These are phyloP conservation scores for Leptocoma aspasia DNA, from an alignment of 2,113 vertebrate genomes.

Conservation along the genomic window DNA sequence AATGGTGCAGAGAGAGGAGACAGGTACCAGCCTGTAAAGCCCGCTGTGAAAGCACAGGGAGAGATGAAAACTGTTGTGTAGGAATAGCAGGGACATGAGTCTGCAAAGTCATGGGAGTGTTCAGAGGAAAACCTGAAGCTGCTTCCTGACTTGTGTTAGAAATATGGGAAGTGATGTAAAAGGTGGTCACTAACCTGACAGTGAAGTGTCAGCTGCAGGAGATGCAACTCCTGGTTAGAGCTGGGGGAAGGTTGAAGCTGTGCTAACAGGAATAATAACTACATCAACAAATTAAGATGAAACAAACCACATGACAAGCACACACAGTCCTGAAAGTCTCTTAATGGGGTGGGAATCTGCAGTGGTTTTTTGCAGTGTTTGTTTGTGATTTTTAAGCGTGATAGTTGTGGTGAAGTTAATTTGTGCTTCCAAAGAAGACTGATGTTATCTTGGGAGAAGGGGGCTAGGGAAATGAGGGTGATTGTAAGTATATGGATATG, in stretches of 20 bases:
- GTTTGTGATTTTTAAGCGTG: not conserved
- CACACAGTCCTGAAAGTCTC: not conserved
- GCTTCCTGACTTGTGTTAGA: not conserved
- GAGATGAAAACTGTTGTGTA: not conserved
- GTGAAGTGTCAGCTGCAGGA: not conserved
- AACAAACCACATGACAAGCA: conserved; percentile 16
- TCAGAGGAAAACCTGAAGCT: not conserved
- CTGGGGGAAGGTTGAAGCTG: not conserved
- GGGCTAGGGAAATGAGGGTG: not conserved
- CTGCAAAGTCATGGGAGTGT: not conserved
- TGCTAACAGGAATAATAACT: not conserved
- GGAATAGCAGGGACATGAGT: fast-evolving
- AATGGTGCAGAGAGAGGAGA: not conserved
- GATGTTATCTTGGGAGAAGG: not conserved
- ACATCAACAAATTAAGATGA: not conserved
- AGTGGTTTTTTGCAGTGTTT: not conserved
- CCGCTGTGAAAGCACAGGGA: fast-evolving
- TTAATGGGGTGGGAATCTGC: not conserved
- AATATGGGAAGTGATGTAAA: not conserved
- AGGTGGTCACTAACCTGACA: not conserved
- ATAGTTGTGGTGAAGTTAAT: conserved; percentile 5
- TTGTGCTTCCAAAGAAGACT: not conserved
- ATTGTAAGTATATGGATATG: fast-evolving
- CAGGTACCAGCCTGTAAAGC: not conserved
- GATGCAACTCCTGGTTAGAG: not conserved